phyloP scores from a whole-genome alignment of 2,113 vertebrate species.

The Engystomops pustulosus region DNA sequence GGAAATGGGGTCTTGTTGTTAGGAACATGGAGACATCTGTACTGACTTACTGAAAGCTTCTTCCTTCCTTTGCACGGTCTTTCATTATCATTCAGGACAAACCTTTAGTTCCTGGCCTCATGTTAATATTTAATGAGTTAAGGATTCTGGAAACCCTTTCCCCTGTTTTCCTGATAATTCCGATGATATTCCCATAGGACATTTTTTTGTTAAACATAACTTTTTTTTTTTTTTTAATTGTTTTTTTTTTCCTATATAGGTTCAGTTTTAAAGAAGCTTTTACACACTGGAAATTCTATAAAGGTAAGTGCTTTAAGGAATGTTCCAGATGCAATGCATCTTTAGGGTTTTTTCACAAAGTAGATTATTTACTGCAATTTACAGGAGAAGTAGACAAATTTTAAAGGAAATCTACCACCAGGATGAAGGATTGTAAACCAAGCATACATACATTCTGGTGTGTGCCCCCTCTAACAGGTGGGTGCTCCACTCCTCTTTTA shows the following conservation, averaged over 20 bases:
- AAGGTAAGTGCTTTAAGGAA: slow-evolving; percentile 78
- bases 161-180: slow-evolving; percentile 1
- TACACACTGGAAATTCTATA: slow-evolving; percentile 98
- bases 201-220: neutral
- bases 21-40: slow-evolving; percentile 56
- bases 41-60: slow-evolving; percentile 35
- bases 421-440: too few relatives aligned
- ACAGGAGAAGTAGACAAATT: too few relatives aligned
- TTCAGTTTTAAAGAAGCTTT: slow-evolving; percentile 97
- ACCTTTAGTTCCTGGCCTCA: neutral
- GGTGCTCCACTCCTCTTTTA: too few relatives aligned
- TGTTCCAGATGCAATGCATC: too few relatives aligned
- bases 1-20: slow-evolving; percentile 62
- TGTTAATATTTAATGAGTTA: slow-evolving; percentile 23
- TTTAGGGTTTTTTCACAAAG: too few relatives aligned
- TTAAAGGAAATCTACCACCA: too few relatives aligned
- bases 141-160: slow-evolving; percentile 5
- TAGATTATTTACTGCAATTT: too few relatives aligned
- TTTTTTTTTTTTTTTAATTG: neutral
- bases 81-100: slow-evolving; percentile 36
- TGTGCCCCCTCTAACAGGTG: too few relatives aligned
- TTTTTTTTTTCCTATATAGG: slow-evolving; percentile 74
- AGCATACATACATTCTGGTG: too few relatives aligned
- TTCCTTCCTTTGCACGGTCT: slow-evolving; percentile 57
- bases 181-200: neutral